A percentile compares a stretch with the other conserved stretches of the same genome.
These are phyloP conservation scores for Drosophila tropicalis DNA, from an alignment of 1,140 invertebrate genomes.

Conservation along the genomic window DNA sequence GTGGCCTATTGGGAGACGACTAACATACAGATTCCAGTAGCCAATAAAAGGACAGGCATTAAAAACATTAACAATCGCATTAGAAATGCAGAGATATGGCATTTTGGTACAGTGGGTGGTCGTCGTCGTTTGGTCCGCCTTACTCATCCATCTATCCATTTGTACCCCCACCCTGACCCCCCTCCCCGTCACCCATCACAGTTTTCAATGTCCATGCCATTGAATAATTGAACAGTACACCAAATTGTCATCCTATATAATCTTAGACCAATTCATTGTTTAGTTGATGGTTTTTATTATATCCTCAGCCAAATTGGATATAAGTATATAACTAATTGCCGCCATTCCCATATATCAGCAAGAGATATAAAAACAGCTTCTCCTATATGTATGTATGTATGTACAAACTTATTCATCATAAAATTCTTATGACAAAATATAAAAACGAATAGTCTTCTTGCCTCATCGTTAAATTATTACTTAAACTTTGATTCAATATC, in stretches of 20 bases:
- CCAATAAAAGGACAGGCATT: slow-evolving; percentile 71
- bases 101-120: not conserved
- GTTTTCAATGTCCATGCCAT: not conserved
- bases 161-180: not conserved
- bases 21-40: slow-evolving; percentile 43
- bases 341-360: slow-evolving; percentile 2
- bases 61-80: slow-evolving; percentile 76
- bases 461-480: too few relatives aligned
- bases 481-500: too few relatives aligned
- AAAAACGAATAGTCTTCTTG: too few relatives aligned
- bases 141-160: not conserved
- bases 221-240: slow-evolving; percentile 13
- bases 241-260: slow-evolving; percentile 8
- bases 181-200: not conserved
- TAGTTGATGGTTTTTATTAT: slow-evolving; percentile 11
- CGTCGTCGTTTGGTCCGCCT: not conserved
- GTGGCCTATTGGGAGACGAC: slow-evolving; percentile 37
- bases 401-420: not conserved
- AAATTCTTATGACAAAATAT: not conserved
- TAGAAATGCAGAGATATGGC: slow-evolving; percentile 54
- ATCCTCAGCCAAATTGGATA: not conserved
- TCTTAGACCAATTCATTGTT: slow-evolving; percentile 9
- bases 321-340: slow-evolving; percentile 13
- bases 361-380: not conserved
- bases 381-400: not conserved